Evolutionary conservation across 2,113 vertebrate genomes (phyloP).

Genomic region (Sinosuthora webbiana): DNA sequence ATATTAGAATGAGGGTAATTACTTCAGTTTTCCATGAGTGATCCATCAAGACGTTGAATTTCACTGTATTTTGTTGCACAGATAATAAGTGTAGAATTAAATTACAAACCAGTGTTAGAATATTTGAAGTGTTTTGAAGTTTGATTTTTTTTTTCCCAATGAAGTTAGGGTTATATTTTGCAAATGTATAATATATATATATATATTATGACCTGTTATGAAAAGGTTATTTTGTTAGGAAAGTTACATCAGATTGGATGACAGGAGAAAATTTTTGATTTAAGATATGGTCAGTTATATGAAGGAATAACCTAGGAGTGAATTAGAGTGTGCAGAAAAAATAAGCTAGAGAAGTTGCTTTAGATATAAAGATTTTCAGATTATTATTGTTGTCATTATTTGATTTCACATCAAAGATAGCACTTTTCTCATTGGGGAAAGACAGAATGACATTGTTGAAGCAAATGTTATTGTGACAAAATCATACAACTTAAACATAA

Average conservation of each 20-base stretch:
- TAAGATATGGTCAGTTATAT: neutral
- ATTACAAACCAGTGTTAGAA: conserved; percentile 40
- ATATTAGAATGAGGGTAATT: conserved; percentile 89
- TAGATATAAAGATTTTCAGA: neutral
- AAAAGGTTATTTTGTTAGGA: neutral
- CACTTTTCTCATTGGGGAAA: neutral
- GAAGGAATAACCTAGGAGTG: neutral
- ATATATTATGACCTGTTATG: neutral
- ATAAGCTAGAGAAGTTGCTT: neutral
- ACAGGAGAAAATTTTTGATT: neutral
- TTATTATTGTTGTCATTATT: neutral
- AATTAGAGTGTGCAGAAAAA: neutral
- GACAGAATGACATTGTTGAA: neutral
- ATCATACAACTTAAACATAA: neutral
- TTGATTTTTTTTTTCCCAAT: neutral
- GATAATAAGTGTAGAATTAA: conserved; percentile 67
- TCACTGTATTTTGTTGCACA: conserved; percentile 60
- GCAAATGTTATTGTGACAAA: neutral
- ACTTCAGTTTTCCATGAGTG: conserved; percentile 80
- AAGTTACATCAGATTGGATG: neutral
- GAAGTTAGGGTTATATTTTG: neutral
- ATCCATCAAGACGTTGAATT: conserved; percentile 77
- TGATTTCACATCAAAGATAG: neutral
- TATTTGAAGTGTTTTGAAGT: conserved; percentile 36
- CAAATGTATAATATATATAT: neutral